phyloP scores from a whole-genome alignment of 2,888 invertebrate genomes.

The Mantis religiosa region DNA sequence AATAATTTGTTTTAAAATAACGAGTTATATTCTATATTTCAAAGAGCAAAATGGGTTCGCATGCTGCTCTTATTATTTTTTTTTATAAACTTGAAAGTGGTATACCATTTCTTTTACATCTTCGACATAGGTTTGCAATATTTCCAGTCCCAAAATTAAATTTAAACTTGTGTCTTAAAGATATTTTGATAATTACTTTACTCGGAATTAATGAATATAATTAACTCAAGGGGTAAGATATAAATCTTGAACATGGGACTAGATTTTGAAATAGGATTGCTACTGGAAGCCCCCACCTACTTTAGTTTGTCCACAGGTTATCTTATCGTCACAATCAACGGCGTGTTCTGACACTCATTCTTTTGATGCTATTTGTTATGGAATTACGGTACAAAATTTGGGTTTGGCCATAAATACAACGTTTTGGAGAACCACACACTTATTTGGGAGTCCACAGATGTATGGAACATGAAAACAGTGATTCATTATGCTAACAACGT shows the following conservation, averaged over 20 bases:
- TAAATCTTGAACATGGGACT: background rate
- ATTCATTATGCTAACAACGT: background rate
- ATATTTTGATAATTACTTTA: background rate
- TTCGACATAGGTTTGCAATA: too few relatives aligned
- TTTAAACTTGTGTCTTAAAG: too few relatives aligned
- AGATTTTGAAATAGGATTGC: background rate
- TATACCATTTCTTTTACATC: too few relatives aligned
- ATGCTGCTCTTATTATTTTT: too few relatives aligned
- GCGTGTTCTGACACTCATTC: background rate
- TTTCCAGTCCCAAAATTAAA: too few relatives aligned
- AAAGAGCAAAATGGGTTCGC: too few relatives aligned
- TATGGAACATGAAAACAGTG: background rate
- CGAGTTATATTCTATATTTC: too few relatives aligned
- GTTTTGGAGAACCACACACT: background rate
- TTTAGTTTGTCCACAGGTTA: background rate
- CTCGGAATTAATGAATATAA: background rate
- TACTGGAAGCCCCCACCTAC: background rate
- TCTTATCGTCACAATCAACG: background rate
- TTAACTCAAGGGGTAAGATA: background rate
- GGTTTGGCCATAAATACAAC: background rate
- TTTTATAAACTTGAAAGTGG: too few relatives aligned
- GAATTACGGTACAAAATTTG: conserved; percentile 6
- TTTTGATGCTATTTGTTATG: background rate
- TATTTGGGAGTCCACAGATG: background rate
- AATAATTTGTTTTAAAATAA: too few relatives aligned